Evolutionary conservation across 2,888 invertebrate species (phyloP).

Genomic region (Charanyca ferruginea): DNA sequence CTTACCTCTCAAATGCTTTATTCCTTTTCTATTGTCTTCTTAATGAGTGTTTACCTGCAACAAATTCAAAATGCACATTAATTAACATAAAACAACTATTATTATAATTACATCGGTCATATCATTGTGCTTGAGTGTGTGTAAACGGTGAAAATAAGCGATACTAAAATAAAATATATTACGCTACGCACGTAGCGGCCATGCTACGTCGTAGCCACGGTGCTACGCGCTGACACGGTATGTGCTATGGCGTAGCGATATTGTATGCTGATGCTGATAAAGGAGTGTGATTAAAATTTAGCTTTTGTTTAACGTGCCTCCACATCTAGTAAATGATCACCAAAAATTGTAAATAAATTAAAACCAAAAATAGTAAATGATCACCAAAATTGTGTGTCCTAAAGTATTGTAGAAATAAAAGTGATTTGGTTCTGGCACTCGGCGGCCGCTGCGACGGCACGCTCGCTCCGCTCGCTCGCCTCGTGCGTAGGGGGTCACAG

Average conservation of each 20-base stretch:
- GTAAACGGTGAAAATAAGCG: background rate
- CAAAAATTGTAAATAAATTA: too few species aligned
- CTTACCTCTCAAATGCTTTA: conserved; percentile 18
- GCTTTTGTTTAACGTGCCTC: too few species aligned
- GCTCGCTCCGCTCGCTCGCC: too few species aligned
- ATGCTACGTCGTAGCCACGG: conserved; percentile 21
- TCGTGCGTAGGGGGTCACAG: too few species aligned
- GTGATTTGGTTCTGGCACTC: too few species aligned
- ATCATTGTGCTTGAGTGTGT: background rate
- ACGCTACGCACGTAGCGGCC: background rate
- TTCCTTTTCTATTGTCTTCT: conserved; percentile 18
- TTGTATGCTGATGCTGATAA: background rate
- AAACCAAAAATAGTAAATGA: too few species aligned
- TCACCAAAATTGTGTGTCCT: too few species aligned
- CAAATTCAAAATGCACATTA: conserved; percentile 41
- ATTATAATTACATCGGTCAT: background rate
- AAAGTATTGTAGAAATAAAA: too few species aligned
- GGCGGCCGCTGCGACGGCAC: too few species aligned
- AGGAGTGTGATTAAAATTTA: background rate
- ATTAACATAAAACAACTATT: conserved; percentile 10
- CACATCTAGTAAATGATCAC: too few species aligned
- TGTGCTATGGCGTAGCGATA: conserved; percentile 9
- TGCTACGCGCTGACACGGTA: background rate
- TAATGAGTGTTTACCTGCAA: conserved; percentile 56
- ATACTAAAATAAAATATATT: background rate